phyloP scores from a whole-genome alignment of 2,888 invertebrate species.

The Zygothrica quintamaculata region DNA sequence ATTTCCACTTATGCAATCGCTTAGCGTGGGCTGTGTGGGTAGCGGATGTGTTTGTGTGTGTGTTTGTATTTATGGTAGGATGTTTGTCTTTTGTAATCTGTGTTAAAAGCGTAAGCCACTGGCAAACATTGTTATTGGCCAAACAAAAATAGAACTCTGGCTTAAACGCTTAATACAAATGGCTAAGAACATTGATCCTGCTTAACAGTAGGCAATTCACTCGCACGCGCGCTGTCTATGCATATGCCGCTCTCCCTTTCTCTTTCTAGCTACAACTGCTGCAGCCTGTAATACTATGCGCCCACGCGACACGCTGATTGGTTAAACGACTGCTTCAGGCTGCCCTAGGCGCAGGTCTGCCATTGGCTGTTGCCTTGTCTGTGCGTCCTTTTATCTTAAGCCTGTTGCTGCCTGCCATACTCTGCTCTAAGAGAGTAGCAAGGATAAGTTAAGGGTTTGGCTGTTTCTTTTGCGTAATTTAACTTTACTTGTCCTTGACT shows the following conservation, averaged over 20 bases:
- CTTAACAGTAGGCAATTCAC: too few relatives aligned
- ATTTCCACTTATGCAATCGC: conserved; percentile 42
- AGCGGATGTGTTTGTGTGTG: background rate
- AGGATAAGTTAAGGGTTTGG: background rate
- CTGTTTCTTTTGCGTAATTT: too few relatives aligned
- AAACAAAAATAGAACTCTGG: conserved; percentile 14
- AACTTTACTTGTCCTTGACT: too few relatives aligned
- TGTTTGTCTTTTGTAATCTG: conserved; percentile 25
- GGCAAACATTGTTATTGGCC: conserved; percentile 30
- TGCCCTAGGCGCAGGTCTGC: conserved; percentile 25
- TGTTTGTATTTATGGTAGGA: background rate
- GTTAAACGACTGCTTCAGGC: conserved; percentile 20
- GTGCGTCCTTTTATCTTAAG: conserved; percentile 19
- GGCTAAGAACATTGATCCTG: conserved; percentile 62
- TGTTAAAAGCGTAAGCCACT: conserved; percentile 24
- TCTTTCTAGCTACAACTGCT: background rate
- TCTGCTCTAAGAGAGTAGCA: conserved; percentile 5
- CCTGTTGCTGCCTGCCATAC: conserved; percentile 20
- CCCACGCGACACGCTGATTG: conserved; percentile 49
- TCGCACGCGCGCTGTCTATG: too few relatives aligned
- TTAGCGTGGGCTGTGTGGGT: background rate
- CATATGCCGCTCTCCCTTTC: conserved; percentile 19
- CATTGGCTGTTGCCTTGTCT: conserved; percentile 52
- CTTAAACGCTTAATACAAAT: conserved; percentile 20
- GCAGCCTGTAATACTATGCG: too few relatives aligned